Evolutionary conservation across 2,113 vertebrate species (phyloP).

Genomic region (Asarcornis scutulata): DNA sequence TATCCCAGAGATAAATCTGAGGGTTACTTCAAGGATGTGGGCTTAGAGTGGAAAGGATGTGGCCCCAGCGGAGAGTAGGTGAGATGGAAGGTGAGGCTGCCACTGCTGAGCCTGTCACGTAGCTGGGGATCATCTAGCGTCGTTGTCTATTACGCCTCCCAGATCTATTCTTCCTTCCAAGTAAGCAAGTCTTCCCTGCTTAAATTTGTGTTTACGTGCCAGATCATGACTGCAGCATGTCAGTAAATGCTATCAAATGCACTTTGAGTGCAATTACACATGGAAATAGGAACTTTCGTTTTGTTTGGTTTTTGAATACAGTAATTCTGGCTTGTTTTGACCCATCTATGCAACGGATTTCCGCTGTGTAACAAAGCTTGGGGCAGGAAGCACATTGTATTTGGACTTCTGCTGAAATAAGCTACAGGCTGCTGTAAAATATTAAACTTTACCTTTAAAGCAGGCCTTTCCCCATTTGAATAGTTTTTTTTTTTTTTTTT

Average conservation of each 20-base stretch:
- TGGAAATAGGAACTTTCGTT: not conserved
- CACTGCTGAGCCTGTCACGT: not conserved
- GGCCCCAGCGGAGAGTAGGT: not conserved
- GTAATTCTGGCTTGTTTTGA: conserved; percentile 17
- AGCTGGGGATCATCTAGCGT: not conserved
- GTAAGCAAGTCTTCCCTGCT: not conserved
- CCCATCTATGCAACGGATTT: conserved; percentile 51
- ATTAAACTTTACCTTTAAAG: not conserved
- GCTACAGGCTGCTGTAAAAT: not conserved
- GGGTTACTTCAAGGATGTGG: not conserved
- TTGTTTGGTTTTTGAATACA: not conserved
- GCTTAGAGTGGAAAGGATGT: not conserved
- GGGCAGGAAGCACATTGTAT: conserved; percentile 61
- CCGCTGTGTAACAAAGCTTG: conserved; percentile 41
- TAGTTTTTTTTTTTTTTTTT: not conserved
- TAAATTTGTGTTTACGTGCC: not conserved
- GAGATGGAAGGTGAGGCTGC: not conserved
- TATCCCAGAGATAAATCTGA: not conserved
- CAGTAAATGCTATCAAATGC: not conserved
- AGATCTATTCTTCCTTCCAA: not conserved
- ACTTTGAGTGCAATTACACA: not conserved
- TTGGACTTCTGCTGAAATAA: conserved; percentile 2
- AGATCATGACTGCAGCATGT: not conserved
- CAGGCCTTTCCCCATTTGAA: not conserved
- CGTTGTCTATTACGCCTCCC: not conserved